phyloP scores from a whole-genome alignment of 2,113 vertebrate species.

The Nycticryphes semicollaris region DNA sequence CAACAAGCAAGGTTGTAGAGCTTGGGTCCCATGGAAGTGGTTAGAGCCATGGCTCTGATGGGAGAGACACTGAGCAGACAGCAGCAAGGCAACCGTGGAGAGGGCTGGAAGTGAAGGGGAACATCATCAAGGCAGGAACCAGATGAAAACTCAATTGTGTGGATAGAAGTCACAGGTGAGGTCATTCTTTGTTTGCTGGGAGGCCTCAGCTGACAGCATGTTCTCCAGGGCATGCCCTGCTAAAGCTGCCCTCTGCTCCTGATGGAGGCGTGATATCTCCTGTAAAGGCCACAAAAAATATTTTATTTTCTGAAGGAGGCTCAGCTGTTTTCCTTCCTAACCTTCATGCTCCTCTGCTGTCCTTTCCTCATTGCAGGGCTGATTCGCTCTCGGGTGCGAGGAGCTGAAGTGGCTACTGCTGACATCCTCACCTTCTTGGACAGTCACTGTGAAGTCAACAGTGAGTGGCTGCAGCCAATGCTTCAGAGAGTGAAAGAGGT shows the following conservation, averaged over 20 bases:
- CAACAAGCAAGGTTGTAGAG: neutral
- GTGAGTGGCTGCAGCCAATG: constrained; percentile 96
- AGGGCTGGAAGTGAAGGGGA: neutral
- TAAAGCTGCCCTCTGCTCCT: neutral
- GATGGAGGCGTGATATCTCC: neutral
- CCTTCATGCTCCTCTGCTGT: neutral
- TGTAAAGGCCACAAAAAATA: neutral
- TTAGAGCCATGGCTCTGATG: neutral
- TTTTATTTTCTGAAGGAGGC: neutral
- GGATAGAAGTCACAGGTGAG: neutral
- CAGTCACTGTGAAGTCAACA: constrained; percentile 97
- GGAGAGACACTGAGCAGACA: neutral
- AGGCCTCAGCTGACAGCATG: neutral
- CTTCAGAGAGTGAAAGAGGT: constrained; percentile 97
- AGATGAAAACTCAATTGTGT: neutral
- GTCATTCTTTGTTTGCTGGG: neutral
- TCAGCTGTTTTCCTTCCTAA: neutral
- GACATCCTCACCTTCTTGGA: constrained; percentile 94
- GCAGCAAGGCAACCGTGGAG: neutral
- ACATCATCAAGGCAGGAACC: neutral
- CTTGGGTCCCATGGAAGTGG: neutral
- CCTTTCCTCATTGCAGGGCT: constrained; percentile 76
- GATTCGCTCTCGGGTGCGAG: constrained; percentile 94
- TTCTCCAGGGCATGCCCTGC: neutral
- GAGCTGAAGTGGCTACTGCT: constrained; percentile 86